Base-by-base conservation (phyloP, 2,888 invertebrate species). In the Idaea dimidiata region DNA sequence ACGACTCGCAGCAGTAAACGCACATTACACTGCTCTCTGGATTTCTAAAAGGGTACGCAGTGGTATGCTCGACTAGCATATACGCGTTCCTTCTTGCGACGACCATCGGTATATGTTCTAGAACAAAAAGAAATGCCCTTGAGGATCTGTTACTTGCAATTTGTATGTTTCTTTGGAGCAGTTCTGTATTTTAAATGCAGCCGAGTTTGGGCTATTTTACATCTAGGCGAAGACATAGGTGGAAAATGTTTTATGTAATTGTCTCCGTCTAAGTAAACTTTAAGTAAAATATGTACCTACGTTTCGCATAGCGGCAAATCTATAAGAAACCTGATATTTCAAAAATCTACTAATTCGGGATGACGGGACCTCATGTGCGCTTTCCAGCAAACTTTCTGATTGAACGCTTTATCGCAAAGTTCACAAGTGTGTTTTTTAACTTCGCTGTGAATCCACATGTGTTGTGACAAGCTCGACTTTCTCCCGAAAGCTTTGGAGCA, bases 31-130 rank as follows among this genome's bases (percentile, higher is more conserved):
- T 66, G 71, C 79, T 79, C 66, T 78, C 80, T 55, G 88, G 88
- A 60, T 87, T 77, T 69, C 83, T 82, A 81, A 89, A 89, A 59
- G 88, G 88, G 75, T 82, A 87, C 68, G 81, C 83, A 58, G 88
- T 88, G 33, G 85, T 72, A 76, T 83, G 82, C 76, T 82, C 79
- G 76, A 88, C 75, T 64, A 89, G 75, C 70, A 80, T 72, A 78
- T 82, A 80, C 66, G 88, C 87, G 79, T 89, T 88, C 79, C 72
- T 78, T 78, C 86, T 83, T 71, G 84, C 81, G 79, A 79, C 73
- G 79, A 77, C 66, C 81, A 84, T 80, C 78, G 79, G 79, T 81
- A 82, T 80, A 78, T 74, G 67, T 74, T 83, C 88, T 89, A 89
- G 83, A 89, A 89, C 88, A 88, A 87, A 89, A 76, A 83, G 81